phyloP scores from a whole-genome alignment of 2,888 invertebrate species.

The Alsophila aescularia region DNA sequence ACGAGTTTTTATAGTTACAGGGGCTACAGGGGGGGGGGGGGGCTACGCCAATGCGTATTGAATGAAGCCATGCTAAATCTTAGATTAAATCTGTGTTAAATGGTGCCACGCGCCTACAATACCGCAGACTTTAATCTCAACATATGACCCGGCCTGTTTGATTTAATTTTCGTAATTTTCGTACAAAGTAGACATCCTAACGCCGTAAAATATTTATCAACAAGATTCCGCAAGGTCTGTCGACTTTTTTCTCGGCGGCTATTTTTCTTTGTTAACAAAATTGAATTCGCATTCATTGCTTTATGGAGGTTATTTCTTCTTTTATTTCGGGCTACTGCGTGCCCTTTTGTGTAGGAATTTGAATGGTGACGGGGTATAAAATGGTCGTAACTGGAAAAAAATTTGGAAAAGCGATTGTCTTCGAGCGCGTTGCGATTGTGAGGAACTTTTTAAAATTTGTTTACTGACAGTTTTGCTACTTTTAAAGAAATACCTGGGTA shows the following conservation, averaged over 20 bases:
- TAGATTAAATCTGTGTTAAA: no score
- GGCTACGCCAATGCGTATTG: no score
- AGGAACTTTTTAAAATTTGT: slow-evolving; percentile 17
- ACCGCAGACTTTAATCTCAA: no score
- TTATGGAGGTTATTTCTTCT: slow-evolving; percentile 60
- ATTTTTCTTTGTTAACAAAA: slow-evolving; percentile 73
- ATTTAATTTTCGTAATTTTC: slow-evolving; percentile 16
- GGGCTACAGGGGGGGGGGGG: no score
- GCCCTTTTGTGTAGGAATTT: slow-evolving; percentile 34
- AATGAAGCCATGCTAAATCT: no score
- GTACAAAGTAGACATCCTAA: slow-evolving; percentile 19
- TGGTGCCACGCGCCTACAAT: no score
- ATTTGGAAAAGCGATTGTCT: slow-evolving; percentile 22
- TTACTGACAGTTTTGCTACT: background rate
- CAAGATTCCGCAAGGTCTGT: slow-evolving; percentile 32
- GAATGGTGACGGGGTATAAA: slow-evolving; percentile 33
- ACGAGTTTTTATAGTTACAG: no score
- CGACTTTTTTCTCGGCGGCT: slow-evolving; percentile 44
- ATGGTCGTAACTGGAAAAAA: slow-evolving; percentile 20
- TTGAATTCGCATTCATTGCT: slow-evolving; percentile 71
- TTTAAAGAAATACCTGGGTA: no score
- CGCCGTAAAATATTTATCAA: slow-evolving; percentile 34
- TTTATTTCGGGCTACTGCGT: slow-evolving; percentile 49
- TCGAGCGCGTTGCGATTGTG: slow-evolving; percentile 8
- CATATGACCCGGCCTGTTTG: background rate